A percentile compares a stretch with the other conserved stretches of the same genome.
Conservation (phyloP, 2,888 invertebrate species). For the Agrenia bidenticulata region DNA sequence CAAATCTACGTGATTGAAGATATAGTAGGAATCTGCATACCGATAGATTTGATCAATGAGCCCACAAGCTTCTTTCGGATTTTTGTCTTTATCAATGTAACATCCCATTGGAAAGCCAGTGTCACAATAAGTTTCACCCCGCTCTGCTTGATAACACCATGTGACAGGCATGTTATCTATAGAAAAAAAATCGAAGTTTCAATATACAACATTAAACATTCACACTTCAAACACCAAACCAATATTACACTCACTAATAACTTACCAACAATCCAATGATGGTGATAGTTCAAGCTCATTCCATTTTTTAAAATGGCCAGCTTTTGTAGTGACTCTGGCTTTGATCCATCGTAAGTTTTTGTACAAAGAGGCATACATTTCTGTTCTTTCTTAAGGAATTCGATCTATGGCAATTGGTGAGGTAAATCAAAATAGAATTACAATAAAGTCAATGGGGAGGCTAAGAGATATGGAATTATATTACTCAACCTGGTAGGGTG, state of each 20-base stretch:
- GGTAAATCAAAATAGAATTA: too few species aligned
- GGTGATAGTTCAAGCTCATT: slow-evolving; percentile 93
- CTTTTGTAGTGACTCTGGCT: slow-evolving; percentile 66
- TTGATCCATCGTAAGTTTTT: slow-evolving; percentile 70
- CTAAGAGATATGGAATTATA: not conserved
- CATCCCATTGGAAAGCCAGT: slow-evolving; percentile 95
- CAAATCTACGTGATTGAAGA: slow-evolving; percentile 96
- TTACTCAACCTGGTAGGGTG: slow-evolving; percentile 77
- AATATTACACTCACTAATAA: slow-evolving; percentile 26
- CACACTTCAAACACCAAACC: not conserved
- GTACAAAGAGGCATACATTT: slow-evolving; percentile 54
- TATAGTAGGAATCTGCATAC: slow-evolving; percentile 73
- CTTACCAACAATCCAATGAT: slow-evolving; percentile 89
- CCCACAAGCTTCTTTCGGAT: slow-evolving; percentile 54
- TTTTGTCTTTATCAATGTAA: slow-evolving; percentile 66
- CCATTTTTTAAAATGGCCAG: slow-evolving; percentile 84
- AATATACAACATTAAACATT: too few species aligned
- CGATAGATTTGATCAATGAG: slow-evolving; percentile 35
- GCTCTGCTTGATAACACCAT: slow-evolving; percentile 74
- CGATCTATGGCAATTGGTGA: slow-evolving; percentile 61
- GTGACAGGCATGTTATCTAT: slow-evolving; percentile 98
- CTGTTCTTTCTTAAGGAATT: slow-evolving; percentile 69
- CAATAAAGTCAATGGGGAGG: too few species aligned
- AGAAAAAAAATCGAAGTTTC: not conserved
- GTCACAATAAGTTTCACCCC: slow-evolving; percentile 75